A percentile compares a stretch with the other conserved stretches of the same genome.
Conservation (phyloP, 2,113 vertebrate species). For the Alces alces region DNA sequence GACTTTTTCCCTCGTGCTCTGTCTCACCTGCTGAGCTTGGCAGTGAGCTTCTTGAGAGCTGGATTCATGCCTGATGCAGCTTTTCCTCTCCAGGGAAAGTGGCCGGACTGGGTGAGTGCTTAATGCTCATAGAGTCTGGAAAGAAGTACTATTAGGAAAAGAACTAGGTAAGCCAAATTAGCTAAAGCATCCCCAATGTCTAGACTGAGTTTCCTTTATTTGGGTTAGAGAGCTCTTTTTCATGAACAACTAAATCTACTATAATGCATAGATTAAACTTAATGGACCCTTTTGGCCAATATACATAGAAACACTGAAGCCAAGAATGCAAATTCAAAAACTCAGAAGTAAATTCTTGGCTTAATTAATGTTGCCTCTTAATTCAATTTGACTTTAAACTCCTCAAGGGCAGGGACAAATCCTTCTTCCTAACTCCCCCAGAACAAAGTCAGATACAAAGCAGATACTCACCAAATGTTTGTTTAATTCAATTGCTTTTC, state of each 20-base stretch:
- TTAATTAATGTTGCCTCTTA: neutral
- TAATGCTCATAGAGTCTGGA: neutral
- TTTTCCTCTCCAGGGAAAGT: neutral
- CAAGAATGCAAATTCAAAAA: slow-evolving; percentile 19
- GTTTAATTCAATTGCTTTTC: neutral
- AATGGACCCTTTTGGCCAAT: neutral
- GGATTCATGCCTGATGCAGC: too few species aligned
- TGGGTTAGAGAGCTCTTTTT: neutral
- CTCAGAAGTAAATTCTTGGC: slow-evolving; percentile 26
- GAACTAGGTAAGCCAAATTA: slow-evolving; percentile 1
- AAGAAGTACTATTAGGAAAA: neutral
- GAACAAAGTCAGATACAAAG: slow-evolving; percentile 9
- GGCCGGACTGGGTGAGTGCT: neutral
- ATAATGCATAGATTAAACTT: neutral
- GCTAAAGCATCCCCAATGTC: neutral
- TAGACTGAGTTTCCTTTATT: neutral
- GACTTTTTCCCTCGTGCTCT: too few species aligned
- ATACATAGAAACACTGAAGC: neutral
- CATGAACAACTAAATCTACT: neutral
- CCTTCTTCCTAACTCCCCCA: neutral
- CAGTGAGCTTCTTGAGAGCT: neutral
- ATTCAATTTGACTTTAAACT: slow-evolving; percentile 51
- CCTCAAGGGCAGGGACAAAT: slow-evolving; percentile 30
- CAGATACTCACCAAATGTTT: neutral
- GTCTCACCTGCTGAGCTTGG: neutral